Percentiles rank a stretch among this genome's conserved stretches.
phyloP scores from a whole-genome alignment of 2,797 vertebrate species.

The Sciaenops ocellatus region DNA sequence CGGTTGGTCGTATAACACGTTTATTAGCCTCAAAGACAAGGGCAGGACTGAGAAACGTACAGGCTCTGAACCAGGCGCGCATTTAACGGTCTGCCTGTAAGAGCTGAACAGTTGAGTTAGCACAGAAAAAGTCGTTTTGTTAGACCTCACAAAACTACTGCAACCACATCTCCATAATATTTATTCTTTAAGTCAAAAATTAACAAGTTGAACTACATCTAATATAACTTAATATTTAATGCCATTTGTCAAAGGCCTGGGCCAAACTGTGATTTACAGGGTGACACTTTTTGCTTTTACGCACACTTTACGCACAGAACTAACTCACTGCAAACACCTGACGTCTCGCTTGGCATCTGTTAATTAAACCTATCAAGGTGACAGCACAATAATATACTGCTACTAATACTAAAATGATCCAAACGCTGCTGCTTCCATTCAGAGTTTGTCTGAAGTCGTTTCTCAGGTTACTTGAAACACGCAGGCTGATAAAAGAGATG shows the following conservation, averaged over 20 bases:
- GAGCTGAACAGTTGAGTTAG: conserved; percentile 28
- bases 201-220: conserved; percentile 19
- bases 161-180: conserved; percentile 19
- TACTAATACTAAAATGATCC: not conserved
- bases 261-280: conserved; percentile 26
- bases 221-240: conserved; percentile 14
- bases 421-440: not conserved
- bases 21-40: conserved; percentile 74
- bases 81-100: conserved; percentile 45
- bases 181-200: not conserved
- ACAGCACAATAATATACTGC: not conserved
- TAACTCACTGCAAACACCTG: not conserved
- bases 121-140: conserved; percentile 12
- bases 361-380: not conserved
- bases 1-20: conserved; percentile 70
- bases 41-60: conserved; percentile 54
- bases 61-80: conserved; percentile 31
- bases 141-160: conserved; percentile 44
- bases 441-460: not conserved
- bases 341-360: not conserved
- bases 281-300: conserved; percentile 31
- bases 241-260: not conserved
- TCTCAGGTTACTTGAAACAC: not conserved
- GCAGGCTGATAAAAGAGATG: conserved; percentile 48
- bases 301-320: conserved; percentile 39